Percentiles rank a stretch among this genome's conserved stretches.
Conservation (phyloP, 2,888 invertebrate species). For the Cheiracanthium punctorium region DNA sequence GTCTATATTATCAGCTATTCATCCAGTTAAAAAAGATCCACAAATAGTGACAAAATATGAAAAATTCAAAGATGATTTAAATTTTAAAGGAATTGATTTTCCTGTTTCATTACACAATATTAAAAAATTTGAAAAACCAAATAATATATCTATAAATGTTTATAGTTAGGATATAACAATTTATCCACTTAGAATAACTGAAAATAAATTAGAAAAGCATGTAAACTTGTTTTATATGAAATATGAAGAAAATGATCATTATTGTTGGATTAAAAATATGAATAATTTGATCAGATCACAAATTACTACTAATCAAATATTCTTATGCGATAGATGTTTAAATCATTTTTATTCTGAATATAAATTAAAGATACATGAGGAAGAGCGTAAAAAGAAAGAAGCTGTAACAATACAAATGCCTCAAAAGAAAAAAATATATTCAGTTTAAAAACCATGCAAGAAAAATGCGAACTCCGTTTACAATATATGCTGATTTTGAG, state of each 20-base stretch:
- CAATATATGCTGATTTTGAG: neutral
- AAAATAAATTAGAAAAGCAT: constrained; percentile 2
- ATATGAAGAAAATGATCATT: neutral
- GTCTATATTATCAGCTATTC: constrained; percentile 67
- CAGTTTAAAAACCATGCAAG: neutral
- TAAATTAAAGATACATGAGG: neutral
- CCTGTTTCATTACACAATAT: neutral
- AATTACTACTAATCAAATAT: neutral
- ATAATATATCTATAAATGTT: constrained; percentile 23
- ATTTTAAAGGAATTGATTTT: constrained; percentile 19
- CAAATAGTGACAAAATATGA: neutral
- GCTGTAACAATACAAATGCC: constrained; percentile 2
- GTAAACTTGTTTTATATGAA: neutral
- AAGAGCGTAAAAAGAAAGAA: neutral
- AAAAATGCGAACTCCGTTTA: neutral
- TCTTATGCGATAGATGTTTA: neutral
- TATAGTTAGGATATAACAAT: neutral
- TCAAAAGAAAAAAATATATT: neutral
- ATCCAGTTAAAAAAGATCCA: constrained; percentile 49
- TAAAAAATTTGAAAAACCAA: constrained; percentile 29
- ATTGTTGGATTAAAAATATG: neutral
- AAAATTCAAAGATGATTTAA: neutral
- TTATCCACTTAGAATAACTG: neutral
- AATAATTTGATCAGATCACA: neutral
- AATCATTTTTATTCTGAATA: neutral